Conservation (phyloP, 2,113 vertebrate genomes). For the Rhynchomys soricoides region DNA sequence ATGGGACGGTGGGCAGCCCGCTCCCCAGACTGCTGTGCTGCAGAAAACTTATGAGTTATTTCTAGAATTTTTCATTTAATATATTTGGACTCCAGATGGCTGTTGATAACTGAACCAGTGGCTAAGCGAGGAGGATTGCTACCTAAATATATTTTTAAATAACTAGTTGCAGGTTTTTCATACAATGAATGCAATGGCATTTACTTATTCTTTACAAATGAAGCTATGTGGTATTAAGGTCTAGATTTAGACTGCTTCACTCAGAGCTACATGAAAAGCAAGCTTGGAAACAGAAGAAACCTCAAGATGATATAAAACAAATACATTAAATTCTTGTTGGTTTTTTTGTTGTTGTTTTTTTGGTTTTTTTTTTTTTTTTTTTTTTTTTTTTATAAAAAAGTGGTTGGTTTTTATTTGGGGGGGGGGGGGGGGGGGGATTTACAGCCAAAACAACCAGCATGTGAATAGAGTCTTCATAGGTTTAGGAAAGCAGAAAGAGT, state of each 20-base stretch:
- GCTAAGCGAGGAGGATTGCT: background rate
- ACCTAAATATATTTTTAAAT: conserved; percentile 15
- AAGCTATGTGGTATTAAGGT: background rate
- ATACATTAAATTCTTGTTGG: conserved; percentile 72
- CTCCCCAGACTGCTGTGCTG: background rate
- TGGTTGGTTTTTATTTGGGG: too few species aligned
- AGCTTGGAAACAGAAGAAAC: conserved; percentile 58
- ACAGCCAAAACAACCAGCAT: conserved; percentile 67
- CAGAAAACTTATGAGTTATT: background rate
- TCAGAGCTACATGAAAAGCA: conserved; percentile 52
- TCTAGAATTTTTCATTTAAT: background rate
- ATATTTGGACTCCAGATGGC: background rate
- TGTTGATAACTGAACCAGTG: background rate
- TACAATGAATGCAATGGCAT: background rate
- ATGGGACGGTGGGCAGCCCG: background rate
- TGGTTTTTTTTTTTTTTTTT: too few species aligned
- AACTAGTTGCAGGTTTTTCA: background rate
- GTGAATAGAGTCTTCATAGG: conserved; percentile 63
- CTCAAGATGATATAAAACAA: conserved; percentile 66
- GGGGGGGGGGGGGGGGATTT: too few species aligned
- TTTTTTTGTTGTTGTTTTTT: too few species aligned
- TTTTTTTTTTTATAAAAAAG: too few species aligned
- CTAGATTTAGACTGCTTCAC: conserved; percentile 13
- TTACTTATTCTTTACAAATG: conserved; percentile 35
- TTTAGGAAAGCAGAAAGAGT: conserved; percentile 74